Conservation (phyloP, 2,797 vertebrate genomes). For the Coendou prehensilis region DNA sequence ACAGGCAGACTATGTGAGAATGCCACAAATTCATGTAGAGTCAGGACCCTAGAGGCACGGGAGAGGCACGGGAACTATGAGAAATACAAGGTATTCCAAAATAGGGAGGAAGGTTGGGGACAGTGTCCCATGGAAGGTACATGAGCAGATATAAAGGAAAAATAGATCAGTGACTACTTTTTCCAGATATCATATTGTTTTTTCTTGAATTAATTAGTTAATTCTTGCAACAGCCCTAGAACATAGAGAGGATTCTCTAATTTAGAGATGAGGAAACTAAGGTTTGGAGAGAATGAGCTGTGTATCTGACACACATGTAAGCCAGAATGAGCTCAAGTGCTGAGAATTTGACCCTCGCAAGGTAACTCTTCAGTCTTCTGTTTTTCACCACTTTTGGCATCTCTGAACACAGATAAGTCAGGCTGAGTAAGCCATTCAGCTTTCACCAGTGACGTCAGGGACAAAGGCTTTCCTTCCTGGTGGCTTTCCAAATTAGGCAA, state of each 20-base stretch:
- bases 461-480: not conserved
- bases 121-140: not conserved
- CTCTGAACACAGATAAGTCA: not conserved
- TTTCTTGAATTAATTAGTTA: not conserved
- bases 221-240: not conserved
- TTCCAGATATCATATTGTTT: not conserved
- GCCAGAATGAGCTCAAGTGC: no score
- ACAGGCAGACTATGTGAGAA: not conserved
- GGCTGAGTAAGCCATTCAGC: not conserved
- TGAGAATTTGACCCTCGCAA: not conserved
- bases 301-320: not conserved
- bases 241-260: not conserved
- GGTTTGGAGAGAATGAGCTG: not conserved
- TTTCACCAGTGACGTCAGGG: not conserved
- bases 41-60: rapidly evolving
- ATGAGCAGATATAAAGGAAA: not conserved
- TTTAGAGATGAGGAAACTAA: not conserved
- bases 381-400: not conserved
- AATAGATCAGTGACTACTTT: not conserved
- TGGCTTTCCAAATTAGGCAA: not conserved
- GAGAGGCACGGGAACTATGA: rapidly evolving
- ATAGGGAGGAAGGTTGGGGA: rapidly evolving
- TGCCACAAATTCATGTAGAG: not conserved
- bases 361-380: not conserved
- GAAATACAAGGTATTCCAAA: not conserved